Evolutionary conservation across 92 coral and sea anemone genomes (phyloP).

Genomic region (Heliopora coerulea): DNA sequence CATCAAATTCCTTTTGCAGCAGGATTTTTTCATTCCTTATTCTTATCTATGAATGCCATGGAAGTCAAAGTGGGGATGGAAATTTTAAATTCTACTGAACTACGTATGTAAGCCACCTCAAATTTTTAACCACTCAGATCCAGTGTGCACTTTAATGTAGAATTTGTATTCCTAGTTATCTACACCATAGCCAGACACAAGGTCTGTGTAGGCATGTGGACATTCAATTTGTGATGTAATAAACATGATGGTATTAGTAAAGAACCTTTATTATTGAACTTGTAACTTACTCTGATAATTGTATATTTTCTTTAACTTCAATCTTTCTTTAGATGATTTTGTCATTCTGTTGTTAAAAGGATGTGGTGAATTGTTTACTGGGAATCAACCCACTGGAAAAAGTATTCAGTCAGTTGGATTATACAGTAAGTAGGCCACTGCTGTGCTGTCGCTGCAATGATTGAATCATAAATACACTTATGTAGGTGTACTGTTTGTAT

Average conservation of each 20-base stretch:
- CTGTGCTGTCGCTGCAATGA: too few species aligned
- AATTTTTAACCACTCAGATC: too few species aligned
- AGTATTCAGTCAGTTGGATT: slow-evolving; percentile 36
- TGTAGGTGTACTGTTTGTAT: too few species aligned
- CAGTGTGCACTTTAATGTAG: too few species aligned
- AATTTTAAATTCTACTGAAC: slow-evolving; percentile 22
- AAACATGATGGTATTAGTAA: too few species aligned
- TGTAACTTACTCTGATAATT: too few species aligned
- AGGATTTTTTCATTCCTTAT: slow-evolving; percentile 35
- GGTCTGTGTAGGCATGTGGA: too few species aligned
- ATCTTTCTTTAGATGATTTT: slow-evolving; percentile 20
- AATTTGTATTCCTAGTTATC: too few species aligned
- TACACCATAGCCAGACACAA: too few species aligned
- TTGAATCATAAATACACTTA: too few species aligned
- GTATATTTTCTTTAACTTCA: background rate
- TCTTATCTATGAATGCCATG: slow-evolving; percentile 25
- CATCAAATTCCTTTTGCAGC: slow-evolving; percentile 29
- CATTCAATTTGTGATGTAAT: too few species aligned
- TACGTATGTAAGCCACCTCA: slow-evolving; percentile 23
- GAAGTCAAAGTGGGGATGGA: slow-evolving; percentile 26
- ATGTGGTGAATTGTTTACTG: slow-evolving; percentile 28
- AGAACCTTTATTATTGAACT: too few species aligned
- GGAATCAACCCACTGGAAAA: slow-evolving; percentile 18
- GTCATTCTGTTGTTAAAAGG: slow-evolving; percentile 34
- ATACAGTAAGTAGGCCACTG: slow-evolving; percentile 16